Percentiles rank a stretch among this genome's conserved stretches.
Conservation (phyloP, 2,113 vertebrate genomes). For the Sprattus sprattus region DNA sequence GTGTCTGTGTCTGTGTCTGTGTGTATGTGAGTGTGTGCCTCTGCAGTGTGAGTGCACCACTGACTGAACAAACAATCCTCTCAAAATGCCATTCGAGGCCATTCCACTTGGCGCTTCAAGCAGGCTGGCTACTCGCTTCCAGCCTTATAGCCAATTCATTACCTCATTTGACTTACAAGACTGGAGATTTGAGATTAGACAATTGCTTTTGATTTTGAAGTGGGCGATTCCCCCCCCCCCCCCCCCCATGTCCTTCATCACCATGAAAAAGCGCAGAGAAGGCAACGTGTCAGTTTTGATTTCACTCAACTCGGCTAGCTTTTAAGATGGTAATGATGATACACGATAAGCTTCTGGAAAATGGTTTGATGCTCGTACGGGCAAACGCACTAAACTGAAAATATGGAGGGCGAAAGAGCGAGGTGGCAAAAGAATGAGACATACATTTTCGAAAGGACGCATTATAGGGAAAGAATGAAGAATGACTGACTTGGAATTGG, state of each 20-base stretch:
- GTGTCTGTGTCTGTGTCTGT: not conserved
- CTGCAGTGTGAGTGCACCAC: not conserved
- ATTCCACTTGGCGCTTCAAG: not conserved
- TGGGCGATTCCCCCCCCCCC: not conserved
- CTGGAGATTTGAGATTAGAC: not conserved
- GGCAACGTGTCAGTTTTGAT: constrained; percentile 1
- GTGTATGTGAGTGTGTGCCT: not conserved
- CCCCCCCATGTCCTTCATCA: not conserved
- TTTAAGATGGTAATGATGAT: constrained; percentile 8
- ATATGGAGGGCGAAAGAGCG: not conserved
- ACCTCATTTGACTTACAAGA: not conserved
- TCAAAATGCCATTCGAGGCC: not conserved
- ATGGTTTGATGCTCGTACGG: not conserved
- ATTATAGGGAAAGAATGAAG: not conserved
- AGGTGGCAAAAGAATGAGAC: constrained; percentile 6
- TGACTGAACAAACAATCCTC: not conserved
- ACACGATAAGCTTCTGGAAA: not conserved
- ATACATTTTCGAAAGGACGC: not conserved
- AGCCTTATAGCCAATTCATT: not conserved
- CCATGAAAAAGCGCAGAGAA: not conserved
- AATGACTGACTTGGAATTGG: not conserved
- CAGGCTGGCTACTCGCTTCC: not conserved
- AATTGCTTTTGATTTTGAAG: not conserved
- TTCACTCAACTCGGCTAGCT: not conserved
- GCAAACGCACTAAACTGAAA: not conserved